These are phyloP conservation scores for Bombus pascuorum DNA, from an alignment of 1,140 invertebrate species.

Conservation along the genomic window DNA sequence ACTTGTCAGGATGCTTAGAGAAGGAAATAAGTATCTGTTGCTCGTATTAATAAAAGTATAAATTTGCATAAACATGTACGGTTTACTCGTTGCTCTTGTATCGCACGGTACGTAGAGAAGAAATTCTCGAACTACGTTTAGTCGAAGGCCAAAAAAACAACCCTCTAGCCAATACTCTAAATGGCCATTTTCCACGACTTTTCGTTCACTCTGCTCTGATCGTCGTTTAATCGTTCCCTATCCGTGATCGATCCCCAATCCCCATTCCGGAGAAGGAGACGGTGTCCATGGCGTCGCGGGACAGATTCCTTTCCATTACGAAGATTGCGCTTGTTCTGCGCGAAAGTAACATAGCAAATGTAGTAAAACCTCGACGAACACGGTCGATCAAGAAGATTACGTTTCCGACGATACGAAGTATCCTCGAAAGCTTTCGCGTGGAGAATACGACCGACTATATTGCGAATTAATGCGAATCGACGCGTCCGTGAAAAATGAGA, in stretches of 20 bases:
- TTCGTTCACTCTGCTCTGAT: not conserved
- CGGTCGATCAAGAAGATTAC: slow-evolving; percentile 22
- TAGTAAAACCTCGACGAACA: not conserved
- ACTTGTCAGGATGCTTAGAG: too few species aligned
- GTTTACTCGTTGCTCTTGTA: not conserved
- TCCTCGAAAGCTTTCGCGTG: slow-evolving; percentile 62
- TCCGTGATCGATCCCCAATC: slow-evolving; percentile 4
- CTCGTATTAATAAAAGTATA: not conserved
- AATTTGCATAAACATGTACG: too few species aligned
- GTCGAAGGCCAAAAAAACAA: not conserved
- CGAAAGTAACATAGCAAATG: slow-evolving; percentile 9
- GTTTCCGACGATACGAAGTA: not conserved
- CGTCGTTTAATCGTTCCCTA: not conserved
- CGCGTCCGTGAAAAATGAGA: not conserved
- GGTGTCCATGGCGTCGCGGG: slow-evolving; percentile 8
- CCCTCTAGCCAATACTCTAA: not conserved
- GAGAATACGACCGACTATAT: slow-evolving; percentile 34
- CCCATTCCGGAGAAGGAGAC: slow-evolving; percentile 7
- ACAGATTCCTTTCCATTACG: slow-evolving; percentile 62
- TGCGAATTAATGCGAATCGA: slow-evolving; percentile 65
- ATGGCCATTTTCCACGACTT: not conserved
- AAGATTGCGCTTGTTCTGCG: slow-evolving; percentile 51
- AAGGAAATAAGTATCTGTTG: not conserved
- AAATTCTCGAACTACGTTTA: not conserved
- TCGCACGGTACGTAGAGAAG: not conserved